Conservation (phyloP, 2,888 invertebrate species). For the Agrochola litura region DNA sequence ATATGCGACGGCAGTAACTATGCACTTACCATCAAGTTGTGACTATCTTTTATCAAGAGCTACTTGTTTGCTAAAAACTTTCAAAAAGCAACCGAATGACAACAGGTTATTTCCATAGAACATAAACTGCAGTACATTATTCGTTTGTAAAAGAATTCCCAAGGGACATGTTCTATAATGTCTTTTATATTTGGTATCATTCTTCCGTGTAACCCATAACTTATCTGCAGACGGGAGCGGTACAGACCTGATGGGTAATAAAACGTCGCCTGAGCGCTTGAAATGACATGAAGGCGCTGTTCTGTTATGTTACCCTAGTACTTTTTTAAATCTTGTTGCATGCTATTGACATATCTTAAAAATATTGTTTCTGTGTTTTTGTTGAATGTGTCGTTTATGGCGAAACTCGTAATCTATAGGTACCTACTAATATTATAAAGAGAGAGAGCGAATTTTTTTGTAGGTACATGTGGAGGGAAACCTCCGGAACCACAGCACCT, state of each 20-base stretch:
- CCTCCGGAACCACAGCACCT: too few relatives aligned
- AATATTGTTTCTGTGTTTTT: not conserved
- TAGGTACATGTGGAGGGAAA: too few relatives aligned
- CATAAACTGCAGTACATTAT: not conserved
- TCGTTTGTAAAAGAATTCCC: constrained; percentile 18
- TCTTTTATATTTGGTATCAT: constrained; percentile 41
- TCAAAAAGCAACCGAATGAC: too few relatives aligned
- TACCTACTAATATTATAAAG: too few relatives aligned
- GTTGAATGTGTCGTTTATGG: not conserved
- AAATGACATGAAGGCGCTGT: constrained; percentile 54
- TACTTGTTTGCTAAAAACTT: not conserved
- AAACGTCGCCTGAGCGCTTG: constrained; percentile 50
- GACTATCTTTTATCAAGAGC: not conserved
- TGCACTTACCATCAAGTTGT: too few relatives aligned
- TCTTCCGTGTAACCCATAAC: constrained; percentile 43
- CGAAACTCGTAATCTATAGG: not conserved
- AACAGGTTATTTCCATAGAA: not conserved
- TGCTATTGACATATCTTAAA: constrained; percentile 54
- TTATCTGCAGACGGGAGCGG: constrained; percentile 51
- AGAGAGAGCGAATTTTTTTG: too few relatives aligned
- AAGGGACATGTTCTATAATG: constrained; percentile 29
- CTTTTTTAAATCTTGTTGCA: constrained; percentile 74
- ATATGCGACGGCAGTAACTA: not conserved
- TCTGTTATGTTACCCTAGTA: constrained; percentile 61
- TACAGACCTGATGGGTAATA: constrained; percentile 58